phyloP scores from a whole-genome alignment of 2,113 vertebrate species.

The Petrocephalus microphthalmus region DNA sequence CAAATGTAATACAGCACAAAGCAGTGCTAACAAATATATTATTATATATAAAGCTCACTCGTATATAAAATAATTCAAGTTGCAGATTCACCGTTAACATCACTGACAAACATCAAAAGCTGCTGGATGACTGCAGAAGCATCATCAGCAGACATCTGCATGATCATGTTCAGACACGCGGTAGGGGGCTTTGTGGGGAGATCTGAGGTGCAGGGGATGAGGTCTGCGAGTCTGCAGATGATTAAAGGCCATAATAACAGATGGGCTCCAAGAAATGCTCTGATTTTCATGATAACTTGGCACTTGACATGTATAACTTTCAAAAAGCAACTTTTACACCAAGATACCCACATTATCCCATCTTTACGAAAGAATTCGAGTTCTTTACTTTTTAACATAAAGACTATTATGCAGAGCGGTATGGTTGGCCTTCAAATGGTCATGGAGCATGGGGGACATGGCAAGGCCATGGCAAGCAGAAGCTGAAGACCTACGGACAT shows the following conservation, averaged over 20 bases:
- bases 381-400: background rate
- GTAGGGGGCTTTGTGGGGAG: background rate
- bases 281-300: background rate
- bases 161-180: background rate
- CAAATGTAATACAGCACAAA: background rate
- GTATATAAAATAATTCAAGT: background rate
- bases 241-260: background rate
- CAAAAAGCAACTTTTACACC: background rate
- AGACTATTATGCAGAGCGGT: background rate
- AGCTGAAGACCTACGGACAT: background rate
- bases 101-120: background rate
- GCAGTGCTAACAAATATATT: background rate
- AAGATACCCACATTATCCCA: background rate
- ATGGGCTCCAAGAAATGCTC: background rate
- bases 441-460: background rate
- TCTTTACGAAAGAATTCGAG: background rate
- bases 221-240: background rate
- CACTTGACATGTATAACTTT: background rate
- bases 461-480: too few relatives aligned
- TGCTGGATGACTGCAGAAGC: background rate
- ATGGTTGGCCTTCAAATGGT: background rate
- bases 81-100: background rate
- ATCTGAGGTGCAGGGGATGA: background rate
- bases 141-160: background rate
- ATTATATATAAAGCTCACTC: background rate